These are phyloP conservation scores for Heliconius aoede DNA, from an alignment of 2,888 invertebrate genomes.

Conservation along the genomic window DNA sequence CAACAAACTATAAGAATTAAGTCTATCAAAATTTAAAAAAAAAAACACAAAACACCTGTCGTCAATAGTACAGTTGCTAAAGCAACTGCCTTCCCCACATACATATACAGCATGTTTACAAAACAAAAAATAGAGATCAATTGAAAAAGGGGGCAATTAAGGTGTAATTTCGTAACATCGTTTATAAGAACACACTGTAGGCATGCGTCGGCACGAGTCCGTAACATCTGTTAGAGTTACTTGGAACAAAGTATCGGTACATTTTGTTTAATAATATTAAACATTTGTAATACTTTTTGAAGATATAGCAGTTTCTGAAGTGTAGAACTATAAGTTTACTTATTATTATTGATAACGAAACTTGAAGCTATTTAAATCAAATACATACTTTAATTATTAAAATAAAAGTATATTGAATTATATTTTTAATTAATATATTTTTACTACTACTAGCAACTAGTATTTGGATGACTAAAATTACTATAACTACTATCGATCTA, in stretches of 20 bases:
- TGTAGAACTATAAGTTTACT: too few species aligned
- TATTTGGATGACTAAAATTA: too few species aligned
- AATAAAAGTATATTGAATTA: too few species aligned
- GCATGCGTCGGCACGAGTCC: slow-evolving; percentile 68
- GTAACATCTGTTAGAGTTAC: slow-evolving; percentile 54
- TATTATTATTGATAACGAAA: too few species aligned
- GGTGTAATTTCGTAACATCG: slow-evolving; percentile 56
- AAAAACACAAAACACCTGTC: slow-evolving; percentile 42
- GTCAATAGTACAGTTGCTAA: slow-evolving; percentile 14
- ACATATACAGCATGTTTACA: slow-evolving; percentile 42
- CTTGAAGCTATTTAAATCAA: too few species aligned
- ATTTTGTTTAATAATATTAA: too few species aligned
- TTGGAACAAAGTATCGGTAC: not conserved
- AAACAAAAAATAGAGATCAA: slow-evolving; percentile 50
- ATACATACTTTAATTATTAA: too few species aligned
- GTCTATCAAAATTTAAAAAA: too few species aligned
- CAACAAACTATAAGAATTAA: not conserved
- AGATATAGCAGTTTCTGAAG: not conserved
- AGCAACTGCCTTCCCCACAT: slow-evolving; percentile 27
- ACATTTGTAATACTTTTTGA: not conserved
- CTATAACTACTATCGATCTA: too few species aligned
- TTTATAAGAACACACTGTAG: slow-evolving; percentile 53
- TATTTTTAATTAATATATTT: too few species aligned
- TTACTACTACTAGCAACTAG: too few species aligned
- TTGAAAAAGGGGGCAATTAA: slow-evolving; percentile 53